These are phyloP conservation scores for Polymixis flavicincta DNA, from an alignment of 2,888 invertebrate species.

Conservation along the genomic window DNA sequence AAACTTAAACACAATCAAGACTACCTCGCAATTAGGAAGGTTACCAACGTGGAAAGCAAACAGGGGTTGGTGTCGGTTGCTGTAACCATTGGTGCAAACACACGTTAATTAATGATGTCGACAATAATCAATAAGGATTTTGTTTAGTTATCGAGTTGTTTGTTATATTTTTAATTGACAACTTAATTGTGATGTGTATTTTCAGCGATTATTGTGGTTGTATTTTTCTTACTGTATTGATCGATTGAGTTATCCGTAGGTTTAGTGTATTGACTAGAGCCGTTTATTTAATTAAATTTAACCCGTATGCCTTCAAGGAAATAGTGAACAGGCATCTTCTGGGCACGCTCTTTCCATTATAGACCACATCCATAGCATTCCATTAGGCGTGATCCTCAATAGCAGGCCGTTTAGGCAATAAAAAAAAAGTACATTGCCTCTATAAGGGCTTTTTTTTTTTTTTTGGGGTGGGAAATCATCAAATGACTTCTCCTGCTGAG, in stretches of 20 bases:
- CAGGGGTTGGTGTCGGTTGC: slow-evolving; percentile 53
- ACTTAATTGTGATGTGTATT: slow-evolving; percentile 7
- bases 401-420: too few species aligned
- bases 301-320: too few species aligned
- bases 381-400: too few species aligned
- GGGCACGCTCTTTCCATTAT: too few species aligned
- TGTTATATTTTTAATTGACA: slow-evolving; percentile 41
- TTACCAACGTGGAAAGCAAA: slow-evolving; percentile 51
- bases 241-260: background rate
- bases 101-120: slow-evolving; percentile 52
- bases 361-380: too few species aligned
- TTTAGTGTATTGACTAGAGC: background rate
- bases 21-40: slow-evolving; percentile 51
- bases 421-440: too few species aligned
- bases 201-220: background rate
- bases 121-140: slow-evolving; percentile 40
- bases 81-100: slow-evolving; percentile 46
- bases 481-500: too few species aligned
- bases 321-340: too few species aligned
- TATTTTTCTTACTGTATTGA: too few species aligned
- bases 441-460: background rate
- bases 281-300: too few species aligned
- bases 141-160: slow-evolving; percentile 29
- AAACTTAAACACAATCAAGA: slow-evolving; percentile 32
- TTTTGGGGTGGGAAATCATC: too few species aligned